A percentile compares a stretch with the other conserved stretches of the same genome.
These are phyloP conservation scores for Pteropus alecto DNA, from an alignment of 2,113 vertebrate genomes.

Conservation along the genomic window DNA sequence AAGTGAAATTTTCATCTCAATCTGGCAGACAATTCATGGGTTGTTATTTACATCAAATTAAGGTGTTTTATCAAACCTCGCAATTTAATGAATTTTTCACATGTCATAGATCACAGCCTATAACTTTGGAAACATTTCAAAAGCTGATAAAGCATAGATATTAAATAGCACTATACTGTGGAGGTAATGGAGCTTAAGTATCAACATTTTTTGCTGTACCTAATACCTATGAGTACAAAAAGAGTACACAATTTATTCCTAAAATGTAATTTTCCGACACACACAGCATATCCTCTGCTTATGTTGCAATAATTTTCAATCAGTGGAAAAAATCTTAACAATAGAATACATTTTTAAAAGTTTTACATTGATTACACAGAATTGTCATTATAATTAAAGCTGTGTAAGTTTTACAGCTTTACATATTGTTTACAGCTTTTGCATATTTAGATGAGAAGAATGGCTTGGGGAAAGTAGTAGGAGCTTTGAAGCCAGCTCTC, in stretches of 20 bases:
- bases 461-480: neutral
- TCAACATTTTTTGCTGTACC: constrained; percentile 45
- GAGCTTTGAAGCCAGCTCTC: neutral
- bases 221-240: neutral
- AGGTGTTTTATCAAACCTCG: constrained; percentile 48
- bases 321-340: neutral
- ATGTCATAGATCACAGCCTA: constrained; percentile 54
- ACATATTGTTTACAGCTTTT: neutral
- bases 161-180: constrained; percentile 31
- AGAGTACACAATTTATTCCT: constrained; percentile 61
- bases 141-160: neutral
- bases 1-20: constrained; percentile 7
- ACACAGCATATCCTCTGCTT: constrained; percentile 20
- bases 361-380: neutral
- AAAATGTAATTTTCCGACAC: constrained; percentile 48
- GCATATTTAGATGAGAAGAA: neutral
- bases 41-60: constrained; percentile 33
- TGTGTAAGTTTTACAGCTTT: neutral
- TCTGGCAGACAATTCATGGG: constrained; percentile 54
- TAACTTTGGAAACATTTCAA: constrained; percentile 67
- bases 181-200: constrained; percentile 55
- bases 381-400: neutral
- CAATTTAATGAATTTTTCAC: constrained; percentile 56
- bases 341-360: neutral
- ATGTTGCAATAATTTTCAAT: constrained; percentile 19